These are phyloP conservation scores for Okamejei kenojei DNA, from an alignment of 2,797 vertebrate species.

Conservation along the genomic window DNA sequence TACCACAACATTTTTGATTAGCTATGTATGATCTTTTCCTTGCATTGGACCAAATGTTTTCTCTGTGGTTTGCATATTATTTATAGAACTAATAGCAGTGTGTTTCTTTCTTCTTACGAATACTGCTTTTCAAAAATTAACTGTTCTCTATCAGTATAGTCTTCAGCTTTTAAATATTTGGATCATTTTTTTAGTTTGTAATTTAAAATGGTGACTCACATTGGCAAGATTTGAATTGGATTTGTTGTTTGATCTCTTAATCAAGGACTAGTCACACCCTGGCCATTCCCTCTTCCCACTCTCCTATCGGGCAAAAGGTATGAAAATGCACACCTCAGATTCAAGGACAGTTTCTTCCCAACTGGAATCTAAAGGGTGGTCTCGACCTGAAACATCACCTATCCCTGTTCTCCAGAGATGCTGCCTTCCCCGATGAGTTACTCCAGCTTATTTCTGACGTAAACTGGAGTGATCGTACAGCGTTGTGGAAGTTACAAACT, in stretches of 20 bases:
- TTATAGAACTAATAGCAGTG: not conserved
- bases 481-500: too few relatives aligned
- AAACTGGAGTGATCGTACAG: too few relatives aligned
- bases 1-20: not conserved
- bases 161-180: not conserved
- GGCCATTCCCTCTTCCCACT: too few relatives aligned
- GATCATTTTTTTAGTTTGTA: not conserved
- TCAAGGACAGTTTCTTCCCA: too few relatives aligned
- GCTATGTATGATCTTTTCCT: not conserved
- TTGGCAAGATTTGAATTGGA: not conserved
- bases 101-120: not conserved
- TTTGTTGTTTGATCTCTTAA: not conserved
- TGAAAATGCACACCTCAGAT: too few relatives aligned
- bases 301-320: too few relatives aligned
- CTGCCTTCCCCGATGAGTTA: too few relatives aligned
- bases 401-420: too few relatives aligned
- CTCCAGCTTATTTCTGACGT: too few relatives aligned
- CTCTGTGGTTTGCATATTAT: not conserved
- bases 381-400: too few relatives aligned
- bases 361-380: too few relatives aligned
- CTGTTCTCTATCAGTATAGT: not conserved
- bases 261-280: too few relatives aligned
- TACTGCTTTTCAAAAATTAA: not conserved
- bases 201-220: not conserved
- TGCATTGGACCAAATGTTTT: not conserved